phyloP scores from a whole-genome alignment of 2,797 vertebrate species.

The Hypotaenidia philippensis region DNA sequence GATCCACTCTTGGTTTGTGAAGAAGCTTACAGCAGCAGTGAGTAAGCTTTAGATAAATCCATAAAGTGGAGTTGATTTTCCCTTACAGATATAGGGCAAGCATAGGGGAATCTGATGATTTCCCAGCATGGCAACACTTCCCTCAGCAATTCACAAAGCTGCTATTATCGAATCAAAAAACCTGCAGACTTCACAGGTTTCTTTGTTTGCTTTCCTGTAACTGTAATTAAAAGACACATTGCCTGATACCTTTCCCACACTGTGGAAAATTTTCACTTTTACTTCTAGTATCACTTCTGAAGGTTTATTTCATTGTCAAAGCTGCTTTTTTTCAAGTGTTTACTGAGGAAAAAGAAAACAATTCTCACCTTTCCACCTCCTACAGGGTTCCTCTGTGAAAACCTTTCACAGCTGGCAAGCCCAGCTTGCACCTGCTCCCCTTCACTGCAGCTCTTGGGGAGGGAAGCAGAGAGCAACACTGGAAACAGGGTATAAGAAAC shows the following conservation, averaged over 20 bases:
- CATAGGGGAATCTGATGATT: neutral
- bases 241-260: fast-evolving
- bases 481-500: neutral
- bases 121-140: constrained; percentile 10
- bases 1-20: neutral
- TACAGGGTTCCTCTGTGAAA: neutral
- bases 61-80: neutral
- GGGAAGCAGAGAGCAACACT: neutral
- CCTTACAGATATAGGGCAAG: neutral
- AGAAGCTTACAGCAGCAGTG: neutral
- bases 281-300: neutral
- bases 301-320: neutral
- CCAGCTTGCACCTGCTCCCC: neutral
- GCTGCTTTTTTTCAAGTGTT: neutral
- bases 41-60: neutral
- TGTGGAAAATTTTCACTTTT: neutral
- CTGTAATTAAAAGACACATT: constrained; percentile 34
- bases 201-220: neutral
- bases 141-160: constrained; percentile 9
- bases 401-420: neutral
- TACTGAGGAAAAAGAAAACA: constrained; percentile 15
- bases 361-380: constrained; percentile 28
- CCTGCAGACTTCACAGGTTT: neutral
- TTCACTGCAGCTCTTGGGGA: neutral
- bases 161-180: neutral